Base-by-base conservation (phyloP, 1,140 invertebrate genomes). In the Anastrepha ludens region DNA sequence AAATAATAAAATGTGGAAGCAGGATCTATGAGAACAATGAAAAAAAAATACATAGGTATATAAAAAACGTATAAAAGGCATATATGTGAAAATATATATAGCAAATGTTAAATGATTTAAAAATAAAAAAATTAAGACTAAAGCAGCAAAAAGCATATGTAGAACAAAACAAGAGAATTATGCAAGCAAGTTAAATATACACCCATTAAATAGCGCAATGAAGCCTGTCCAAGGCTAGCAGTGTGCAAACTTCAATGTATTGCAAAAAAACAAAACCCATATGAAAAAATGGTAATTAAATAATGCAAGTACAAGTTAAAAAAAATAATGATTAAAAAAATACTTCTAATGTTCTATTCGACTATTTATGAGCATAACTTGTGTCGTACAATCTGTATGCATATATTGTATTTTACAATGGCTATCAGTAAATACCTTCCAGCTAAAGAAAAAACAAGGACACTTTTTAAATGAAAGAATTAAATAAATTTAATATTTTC, bases 1-100 rank as follows among this genome's bases (percentile, higher is more conserved):
- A 88, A 87, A 88, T 88, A 87, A 88, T 90, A 91, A 92, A 91
- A 91, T 91, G 78, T 89, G 91, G 92, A 93, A 93, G 92, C 92
- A 93, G 92, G 92, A 93, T 93, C 92, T 91, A 90, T 90, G 81
- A 89, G 90, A 90, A 90, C 89, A 90, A 90, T 88, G 89, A 89
- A 87, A 88, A 89, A 89, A 65, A n/a, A 64, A 87, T n/a, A n/a
- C n/a, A 55, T 29, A 29, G 0, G 1, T 29, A 29, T 29, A 29
- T 29, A 29, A 29, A 29, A 29, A 29, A 29, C 29, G 29, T 29
- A 29, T 29, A 29, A 29, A 29, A 29, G 29, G 29, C 29, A 29
- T 29, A 29, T 29, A 29, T 29, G 29, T 29, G 1, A 29, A 29
- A 29, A 29, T 29, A 29, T 29, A 29, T 29, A 55, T 55, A 55